phyloP scores from a whole-genome alignment of 2,797 vertebrate genomes.

The Rhinatrema bivittatum region DNA sequence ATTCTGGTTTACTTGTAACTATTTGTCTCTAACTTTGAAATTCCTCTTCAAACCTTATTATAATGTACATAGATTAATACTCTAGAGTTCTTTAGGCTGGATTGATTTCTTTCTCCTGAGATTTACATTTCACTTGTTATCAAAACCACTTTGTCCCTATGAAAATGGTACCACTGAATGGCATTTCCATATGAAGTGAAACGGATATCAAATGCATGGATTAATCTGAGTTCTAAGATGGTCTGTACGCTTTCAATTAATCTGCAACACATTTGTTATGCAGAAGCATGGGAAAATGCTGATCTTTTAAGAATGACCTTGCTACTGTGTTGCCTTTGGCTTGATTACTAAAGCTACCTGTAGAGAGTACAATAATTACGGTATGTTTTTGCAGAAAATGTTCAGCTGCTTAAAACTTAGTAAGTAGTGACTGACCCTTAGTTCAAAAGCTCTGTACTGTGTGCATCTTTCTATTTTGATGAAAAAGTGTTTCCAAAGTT shows the following conservation, averaged over 20 bases:
- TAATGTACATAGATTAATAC: slow-evolving; percentile 48
- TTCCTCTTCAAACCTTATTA: slow-evolving; percentile 40
- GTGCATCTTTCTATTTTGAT: slow-evolving; percentile 33
- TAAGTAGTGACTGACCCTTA: slow-evolving; percentile 37
- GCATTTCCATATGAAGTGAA: slow-evolving; percentile 60
- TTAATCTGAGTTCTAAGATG: slow-evolving; percentile 49
- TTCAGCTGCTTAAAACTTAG: slow-evolving; percentile 47
- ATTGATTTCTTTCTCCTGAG: slow-evolving; percentile 59
- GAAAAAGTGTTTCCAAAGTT: no score
- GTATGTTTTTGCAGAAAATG: slow-evolving; percentile 39
- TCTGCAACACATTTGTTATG: slow-evolving; percentile 44
- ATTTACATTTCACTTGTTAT: slow-evolving; percentile 55
- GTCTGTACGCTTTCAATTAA: slow-evolving; percentile 43
- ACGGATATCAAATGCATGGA: slow-evolving; percentile 56
- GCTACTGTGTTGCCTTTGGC: slow-evolving; percentile 45
- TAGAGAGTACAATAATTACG: slow-evolving; percentile 48
- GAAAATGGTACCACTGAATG: slow-evolving; percentile 57
- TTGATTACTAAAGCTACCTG: slow-evolving; percentile 47
- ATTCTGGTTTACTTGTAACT: no score
- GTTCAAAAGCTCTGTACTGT: slow-evolving; percentile 40
- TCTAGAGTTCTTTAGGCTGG: slow-evolving; percentile 43
- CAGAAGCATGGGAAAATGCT: slow-evolving; percentile 51
- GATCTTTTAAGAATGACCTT: slow-evolving; percentile 43
- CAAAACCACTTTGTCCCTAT: slow-evolving; percentile 51
- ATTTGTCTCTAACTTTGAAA: slow-evolving; percentile 41